These are phyloP conservation scores for Tanypteryx hageni DNA, from an alignment of 2,888 invertebrate genomes.

Conservation along the genomic window DNA sequence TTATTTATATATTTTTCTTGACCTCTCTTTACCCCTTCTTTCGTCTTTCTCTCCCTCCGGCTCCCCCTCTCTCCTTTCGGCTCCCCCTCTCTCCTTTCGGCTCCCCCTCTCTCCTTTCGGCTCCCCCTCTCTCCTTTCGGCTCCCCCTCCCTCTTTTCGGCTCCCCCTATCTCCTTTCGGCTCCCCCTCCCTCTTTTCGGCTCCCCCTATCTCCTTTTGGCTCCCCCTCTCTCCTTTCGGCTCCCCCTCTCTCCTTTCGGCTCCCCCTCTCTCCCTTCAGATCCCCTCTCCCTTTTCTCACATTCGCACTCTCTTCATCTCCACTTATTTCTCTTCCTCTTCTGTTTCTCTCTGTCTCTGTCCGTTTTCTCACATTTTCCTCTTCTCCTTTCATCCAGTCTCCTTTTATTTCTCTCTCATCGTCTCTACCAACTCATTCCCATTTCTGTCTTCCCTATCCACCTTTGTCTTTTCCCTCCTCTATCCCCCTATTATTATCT, in stretches of 20 bases:
- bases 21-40: neutral
- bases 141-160: no score
- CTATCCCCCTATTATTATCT: no score
- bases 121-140: no score
- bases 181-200: neutral
- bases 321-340: neutral
- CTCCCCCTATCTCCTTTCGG: neutral
- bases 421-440: neutral
- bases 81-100: neutral
- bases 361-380: no score
- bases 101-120: neutral
- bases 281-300: neutral
- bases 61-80: no score
- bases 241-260: neutral
- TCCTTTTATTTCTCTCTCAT: no score
- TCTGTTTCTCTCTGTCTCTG: neutral
- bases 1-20: neutral
- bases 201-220: neutral
- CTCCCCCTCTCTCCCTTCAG: neutral
- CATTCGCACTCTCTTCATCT: neutral
- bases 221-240: neutral
- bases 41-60: neutral
- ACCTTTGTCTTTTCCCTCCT: neutral
- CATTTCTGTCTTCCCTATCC: neutral
- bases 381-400: no score